Conservation (phyloP, 1,140 invertebrate species). For the Sesamia nonagrioides region DNA sequence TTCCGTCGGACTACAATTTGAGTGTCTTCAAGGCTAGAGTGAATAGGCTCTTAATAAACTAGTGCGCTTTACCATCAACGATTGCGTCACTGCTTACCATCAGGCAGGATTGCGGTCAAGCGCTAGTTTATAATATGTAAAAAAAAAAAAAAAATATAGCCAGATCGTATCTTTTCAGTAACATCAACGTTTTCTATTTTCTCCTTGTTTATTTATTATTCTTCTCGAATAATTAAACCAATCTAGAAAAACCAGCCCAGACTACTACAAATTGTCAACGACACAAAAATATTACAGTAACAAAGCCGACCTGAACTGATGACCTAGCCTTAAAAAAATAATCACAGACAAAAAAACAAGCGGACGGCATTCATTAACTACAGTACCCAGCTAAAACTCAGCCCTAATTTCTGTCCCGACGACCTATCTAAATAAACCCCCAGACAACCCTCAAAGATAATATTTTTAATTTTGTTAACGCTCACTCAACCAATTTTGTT, state of each 20-base stretch:
- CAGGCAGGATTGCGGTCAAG: too few relatives aligned
- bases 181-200: background rate
- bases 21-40: too few relatives aligned
- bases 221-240: background rate
- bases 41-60: too few relatives aligned
- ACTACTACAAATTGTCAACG: background rate
- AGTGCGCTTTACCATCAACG: too few relatives aligned
- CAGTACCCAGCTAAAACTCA: background rate
- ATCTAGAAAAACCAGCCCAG: background rate
- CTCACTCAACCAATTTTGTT: constrained; percentile 1
- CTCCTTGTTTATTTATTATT: too few relatives aligned
- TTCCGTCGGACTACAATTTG: too few relatives aligned
- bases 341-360: constrained; percentile 2
- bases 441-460: constrained; percentile 32
- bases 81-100: too few relatives aligned
- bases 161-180: background rate
- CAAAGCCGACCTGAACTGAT: background rate
- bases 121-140: too few relatives aligned
- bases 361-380: background rate
- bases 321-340: constrained; percentile 15
- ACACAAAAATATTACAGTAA: background rate
- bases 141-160: too few relatives aligned
- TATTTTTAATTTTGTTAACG: constrained; percentile 38
- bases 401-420: background rate
- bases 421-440: constrained; percentile 38